Evolutionary conservation across 2,888 invertebrate genomes (phyloP), one percentile per base, ranked within the genome.

Genomic region (Drosophila maculinotata): DNA sequence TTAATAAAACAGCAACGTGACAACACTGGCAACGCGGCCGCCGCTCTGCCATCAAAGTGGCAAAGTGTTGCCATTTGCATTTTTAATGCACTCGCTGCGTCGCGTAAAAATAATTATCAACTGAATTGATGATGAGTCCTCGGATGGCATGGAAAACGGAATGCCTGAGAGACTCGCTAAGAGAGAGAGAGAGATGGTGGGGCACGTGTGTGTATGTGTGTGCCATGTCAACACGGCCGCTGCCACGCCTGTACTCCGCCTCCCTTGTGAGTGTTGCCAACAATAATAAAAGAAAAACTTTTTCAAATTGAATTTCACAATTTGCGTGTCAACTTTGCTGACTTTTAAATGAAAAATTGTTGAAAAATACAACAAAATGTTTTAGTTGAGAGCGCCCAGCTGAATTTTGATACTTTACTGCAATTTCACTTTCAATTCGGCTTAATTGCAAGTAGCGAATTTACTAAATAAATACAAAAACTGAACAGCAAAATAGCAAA

Each of bases 51-150:
- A 88, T 88, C 83, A 83, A 89, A 89, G 87, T 88, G 89, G 89
- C 88, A 83, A 89, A 89, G 87, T 89, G 89, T 88, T 88, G 89
- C 88, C 89, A 87, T 89, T 89, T 87, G 87, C 88, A 89, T 87
- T 89, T 87, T 87, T 87, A 89, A 87, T 87, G 80, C 87, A 87
- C 79, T 79, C 72, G 81, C 76, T 69, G 74, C 74, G 79, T 63
- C 76, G 84, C 85, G 84, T 79, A 88, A 89, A 87, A 87, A 87
- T 89, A 87, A 87, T 89, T 89, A 87, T 89, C 89, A 87, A 78
- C 89, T 73, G 86, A 87, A 89, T 89, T 87, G 86, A 63, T 76
- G 79, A 73, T 79, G 74, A 87, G 79, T 31, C 69, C 33, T 51
- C 56, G 42, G 23, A 56, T 52, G 51, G 20, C 25, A 30, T 25